A percentile compares a stretch with the other conserved stretches of the same genome.
phyloP scores from a whole-genome alignment of 2,888 invertebrate species.

The Lasioglossum lativentre region DNA sequence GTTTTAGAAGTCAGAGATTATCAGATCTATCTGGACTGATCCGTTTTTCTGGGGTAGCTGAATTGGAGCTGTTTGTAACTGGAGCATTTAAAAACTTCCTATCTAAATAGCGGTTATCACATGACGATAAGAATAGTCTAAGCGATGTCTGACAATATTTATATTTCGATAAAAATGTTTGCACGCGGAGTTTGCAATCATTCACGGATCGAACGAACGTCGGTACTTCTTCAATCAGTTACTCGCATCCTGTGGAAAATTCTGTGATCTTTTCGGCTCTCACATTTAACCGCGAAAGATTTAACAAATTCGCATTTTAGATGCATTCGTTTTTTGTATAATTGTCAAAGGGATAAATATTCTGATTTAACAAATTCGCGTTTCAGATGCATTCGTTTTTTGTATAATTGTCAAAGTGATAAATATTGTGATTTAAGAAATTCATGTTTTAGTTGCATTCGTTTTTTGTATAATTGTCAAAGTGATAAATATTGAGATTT shows the following conservation, averaged over 20 bases:
- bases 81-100: not conserved
- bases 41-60: not conserved
- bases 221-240: not conserved
- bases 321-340: too few species aligned
- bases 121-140: not conserved
- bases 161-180: not conserved
- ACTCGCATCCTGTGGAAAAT: not conserved
- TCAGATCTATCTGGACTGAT: conserved; percentile 18
- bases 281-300: not conserved
- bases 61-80: not conserved
- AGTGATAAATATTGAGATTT: too few species aligned
- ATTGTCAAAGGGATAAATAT: too few species aligned
- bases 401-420: too few species aligned
- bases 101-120: not conserved
- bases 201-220: not conserved
- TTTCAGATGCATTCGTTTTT: too few species aligned
- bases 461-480: too few species aligned
- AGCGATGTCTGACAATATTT: not conserved
- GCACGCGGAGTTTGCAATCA: not conserved
- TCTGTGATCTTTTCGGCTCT: not conserved
- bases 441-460: too few species aligned
- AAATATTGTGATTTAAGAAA: too few species aligned
- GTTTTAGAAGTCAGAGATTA: conserved; percentile 37
- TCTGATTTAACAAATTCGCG: too few species aligned
- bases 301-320: too few species aligned